Base-by-base conservation (phyloP, 2,888 invertebrate genomes). In the Iphiclides podalirius region DNA sequence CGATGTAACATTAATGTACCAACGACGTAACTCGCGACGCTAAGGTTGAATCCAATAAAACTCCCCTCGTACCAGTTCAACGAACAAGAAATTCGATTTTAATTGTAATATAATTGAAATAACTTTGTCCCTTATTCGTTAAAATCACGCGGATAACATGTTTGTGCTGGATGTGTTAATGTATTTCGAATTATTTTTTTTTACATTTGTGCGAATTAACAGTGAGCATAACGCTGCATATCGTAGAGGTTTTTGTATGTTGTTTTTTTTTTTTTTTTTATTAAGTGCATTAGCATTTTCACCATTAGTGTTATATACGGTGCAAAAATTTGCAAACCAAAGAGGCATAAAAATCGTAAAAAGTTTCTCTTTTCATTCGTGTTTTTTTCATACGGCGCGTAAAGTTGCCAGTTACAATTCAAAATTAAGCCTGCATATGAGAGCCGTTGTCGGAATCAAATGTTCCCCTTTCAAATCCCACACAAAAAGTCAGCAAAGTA, bases 21-120 rank as follows among this genome's bases (percentile, higher is more conserved):
- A 28, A 38, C 3, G 28, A 12, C 3, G 14, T 38, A 39, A 20
- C 49, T 13, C 31, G 43, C 43, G 38, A 38, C 39, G 43, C 39
- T 31, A 37, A 31, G 38, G 17, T 44, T 3, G 44, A 38, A 36
- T 39, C 34, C 49, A 49, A 49, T 49, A 49, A 44, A 49, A 34
- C 26, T 44, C 49, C 38, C 49, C 44, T 23, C 43, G 38, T 11
- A 17, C 16, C 60, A 66, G 62, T 64, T 67, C 60, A 61, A 64
- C 62, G 61, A 60, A 61, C 64, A 60, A 60, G 52, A 68, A 73
- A 73, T 74, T 66, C 58, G 62, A 65, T 63, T 72, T 70, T 67
- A 70, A 72, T 72, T 71, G 61, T 60, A 66, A 66, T 70, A 65
- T 68, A 70, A 73, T 70, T 71, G 72, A 68, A 72, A 71, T 68